Evolutionary conservation across 2,113 vertebrate genomes (phyloP).

Genomic region (Amblyopsis rosae): DNA sequence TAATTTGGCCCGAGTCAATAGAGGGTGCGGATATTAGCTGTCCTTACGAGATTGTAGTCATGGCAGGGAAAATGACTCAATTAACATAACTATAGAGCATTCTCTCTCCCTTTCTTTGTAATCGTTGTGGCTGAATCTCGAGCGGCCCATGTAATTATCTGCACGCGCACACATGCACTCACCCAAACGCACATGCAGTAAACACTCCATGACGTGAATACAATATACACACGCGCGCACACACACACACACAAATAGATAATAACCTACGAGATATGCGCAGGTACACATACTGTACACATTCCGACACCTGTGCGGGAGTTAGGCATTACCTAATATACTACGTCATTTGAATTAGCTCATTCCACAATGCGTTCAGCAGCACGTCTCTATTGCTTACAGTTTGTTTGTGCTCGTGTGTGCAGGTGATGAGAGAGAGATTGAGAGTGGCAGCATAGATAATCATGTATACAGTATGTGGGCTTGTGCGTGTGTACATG

Average conservation of each 20-base stretch:
- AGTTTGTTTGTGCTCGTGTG: neutral
- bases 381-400: too few relatives aligned
- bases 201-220: neutral
- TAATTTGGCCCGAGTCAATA: conserved; percentile 42
- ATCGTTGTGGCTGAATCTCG: conserved; percentile 25
- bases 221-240: neutral
- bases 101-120: conserved; percentile 10
- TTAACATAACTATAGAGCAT: conserved; percentile 34
- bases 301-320: neutral
- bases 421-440: neutral
- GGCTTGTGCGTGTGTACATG: neutral
- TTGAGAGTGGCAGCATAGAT: neutral
- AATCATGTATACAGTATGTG: neutral
- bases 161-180: neutral
- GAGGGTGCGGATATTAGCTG: conserved; percentile 18
- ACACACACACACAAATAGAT: neutral
- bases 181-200: neutral
- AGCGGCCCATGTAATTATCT: neutral
- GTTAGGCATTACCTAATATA: too few relatives aligned
- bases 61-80: conserved; percentile 36
- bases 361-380: too few relatives aligned
- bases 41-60: conserved; percentile 38
- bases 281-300: neutral
- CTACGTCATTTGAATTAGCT: too few relatives aligned
- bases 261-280: neutral